A percentile compares a stretch with the other conserved stretches of the same genome.
phyloP scores from a whole-genome alignment of 1,140 invertebrate genomes.

The Conus ventricosus region DNA sequence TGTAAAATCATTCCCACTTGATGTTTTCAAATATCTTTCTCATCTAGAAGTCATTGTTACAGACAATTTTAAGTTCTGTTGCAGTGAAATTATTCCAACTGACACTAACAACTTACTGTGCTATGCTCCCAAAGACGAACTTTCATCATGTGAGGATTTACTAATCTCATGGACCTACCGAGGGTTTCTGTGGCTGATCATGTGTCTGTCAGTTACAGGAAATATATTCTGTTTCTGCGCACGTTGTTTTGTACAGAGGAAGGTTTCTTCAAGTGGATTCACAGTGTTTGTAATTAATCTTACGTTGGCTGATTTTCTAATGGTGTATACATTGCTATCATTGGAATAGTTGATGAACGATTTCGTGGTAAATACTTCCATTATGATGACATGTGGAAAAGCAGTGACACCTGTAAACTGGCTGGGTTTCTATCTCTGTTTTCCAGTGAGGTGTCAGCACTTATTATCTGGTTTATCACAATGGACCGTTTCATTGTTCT shows the following conservation, averaged over 20 bases:
- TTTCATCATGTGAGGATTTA: constrained; percentile 54
- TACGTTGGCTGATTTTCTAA: constrained; percentile 57
- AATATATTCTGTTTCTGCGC: constrained; percentile 47
- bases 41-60: constrained; percentile 21
- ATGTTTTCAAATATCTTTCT: constrained; percentile 30
- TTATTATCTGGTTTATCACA: constrained; percentile 60
- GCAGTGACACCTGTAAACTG: constrained; percentile 53
- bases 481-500: constrained; percentile 58
- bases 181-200: constrained; percentile 50
- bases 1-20: constrained; percentile 27
- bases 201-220: constrained; percentile 44
- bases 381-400: constrained; percentile 54
- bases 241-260: constrained; percentile 21
- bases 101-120: background rate
- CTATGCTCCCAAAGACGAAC: constrained; percentile 35
- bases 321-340: constrained; percentile 64
- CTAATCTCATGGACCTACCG: constrained; percentile 39
- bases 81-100: constrained; percentile 35
- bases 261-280: constrained; percentile 36
- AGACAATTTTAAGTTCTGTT: constrained; percentile 51
- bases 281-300: constrained; percentile 57
- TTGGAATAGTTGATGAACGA: constrained; percentile 53
- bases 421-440: constrained; percentile 61
- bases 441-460: constrained; percentile 57
- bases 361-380: constrained; percentile 56